Evolutionary conservation across 1,140 invertebrate genomes (phyloP).

Genomic region (Lucilia cuprina): DNA sequence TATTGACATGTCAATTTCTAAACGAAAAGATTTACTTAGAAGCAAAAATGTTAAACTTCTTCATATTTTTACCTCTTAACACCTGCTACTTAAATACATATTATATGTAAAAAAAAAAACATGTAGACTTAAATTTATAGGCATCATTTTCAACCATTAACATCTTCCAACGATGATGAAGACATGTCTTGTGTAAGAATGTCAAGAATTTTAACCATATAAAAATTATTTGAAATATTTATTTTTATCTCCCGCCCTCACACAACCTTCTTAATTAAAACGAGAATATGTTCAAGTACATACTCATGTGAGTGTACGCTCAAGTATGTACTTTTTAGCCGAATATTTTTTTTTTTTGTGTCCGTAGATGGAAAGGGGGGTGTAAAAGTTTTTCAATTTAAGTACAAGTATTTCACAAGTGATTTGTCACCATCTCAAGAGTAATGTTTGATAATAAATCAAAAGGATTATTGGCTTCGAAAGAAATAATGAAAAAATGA

Average conservation of each 20-base stretch:
- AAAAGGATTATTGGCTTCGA: slow-evolving; percentile 9
- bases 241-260: background rate
- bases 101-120: background rate
- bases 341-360: too few relatives aligned
- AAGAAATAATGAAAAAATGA: background rate
- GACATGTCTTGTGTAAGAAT: too few relatives aligned
- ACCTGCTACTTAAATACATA: background rate
- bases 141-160: background rate
- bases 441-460: slow-evolving; percentile 2
- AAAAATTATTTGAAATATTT: background rate
- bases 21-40: background rate
- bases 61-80: background rate
- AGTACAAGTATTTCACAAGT: background rate
- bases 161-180: background rate
- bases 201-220: too few relatives aligned
- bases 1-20: background rate
- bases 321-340: background rate
- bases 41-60: background rate
- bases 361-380: background rate
- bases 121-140: background rate
- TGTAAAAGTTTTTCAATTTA: slow-evolving; percentile 15
- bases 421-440: slow-evolving; percentile 1
- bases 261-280: background rate
- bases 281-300: background rate
- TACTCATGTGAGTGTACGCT: too few relatives aligned